Conservation (phyloP, 2,888 invertebrate genomes). For the Ennomos quercinarius region DNA sequence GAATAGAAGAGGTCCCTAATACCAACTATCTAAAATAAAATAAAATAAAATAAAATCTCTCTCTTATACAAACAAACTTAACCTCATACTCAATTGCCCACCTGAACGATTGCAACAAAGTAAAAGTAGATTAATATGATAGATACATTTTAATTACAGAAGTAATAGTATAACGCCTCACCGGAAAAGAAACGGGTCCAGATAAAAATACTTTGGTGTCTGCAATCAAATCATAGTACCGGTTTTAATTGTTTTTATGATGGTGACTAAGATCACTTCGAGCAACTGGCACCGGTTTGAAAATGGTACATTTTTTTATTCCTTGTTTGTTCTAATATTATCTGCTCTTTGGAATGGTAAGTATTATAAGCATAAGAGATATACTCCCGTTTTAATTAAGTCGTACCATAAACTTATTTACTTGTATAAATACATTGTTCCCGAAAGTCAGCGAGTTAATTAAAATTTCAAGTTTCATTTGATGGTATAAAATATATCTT, state of each 20-base stretch:
- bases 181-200: slow-evolving; percentile 28
- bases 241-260: slow-evolving; percentile 12
- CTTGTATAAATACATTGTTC: slow-evolving; percentile 12
- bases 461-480: slow-evolving; percentile 24
- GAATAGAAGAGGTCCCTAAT: no score
- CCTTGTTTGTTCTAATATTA: neutral
- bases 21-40: no score
- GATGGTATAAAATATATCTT: slow-evolving; percentile 10
- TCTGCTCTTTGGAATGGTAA: neutral
- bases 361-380: no score
- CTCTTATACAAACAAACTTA: no score
- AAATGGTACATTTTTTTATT: neutral
- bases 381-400: no score
- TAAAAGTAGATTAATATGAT: slow-evolving; percentile 23
- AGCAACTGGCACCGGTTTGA: slow-evolving; percentile 14
- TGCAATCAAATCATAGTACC: slow-evolving; percentile 19
- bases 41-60: no score
- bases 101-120: no score
- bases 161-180: slow-evolving; percentile 27
- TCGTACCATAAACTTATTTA: slow-evolving; percentile 38
- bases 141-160: slow-evolving; percentile 29
- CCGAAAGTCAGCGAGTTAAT: slow-evolving; percentile 20
- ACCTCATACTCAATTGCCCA: no score
- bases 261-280: slow-evolving; percentile 1
- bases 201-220: slow-evolving; percentile 24